Base-by-base conservation (phyloP, 2,888 invertebrate species). In the Venusia cambrica region DNA sequence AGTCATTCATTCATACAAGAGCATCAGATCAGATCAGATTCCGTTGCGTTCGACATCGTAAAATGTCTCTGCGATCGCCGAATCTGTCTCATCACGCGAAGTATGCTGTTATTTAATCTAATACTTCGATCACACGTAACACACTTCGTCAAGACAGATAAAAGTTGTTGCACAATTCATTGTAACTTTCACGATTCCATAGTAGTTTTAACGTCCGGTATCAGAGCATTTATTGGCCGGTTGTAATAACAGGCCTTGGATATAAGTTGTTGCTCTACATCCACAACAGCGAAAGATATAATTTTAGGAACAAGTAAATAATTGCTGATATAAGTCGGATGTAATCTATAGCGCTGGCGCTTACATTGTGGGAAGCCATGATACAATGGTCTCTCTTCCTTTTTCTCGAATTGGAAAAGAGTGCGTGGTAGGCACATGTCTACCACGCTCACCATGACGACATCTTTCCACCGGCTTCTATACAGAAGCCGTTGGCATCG, bases 41-140 rank as follows among this genome's bases (percentile, higher is more conserved):
- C 61, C 59, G 63, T 67, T 69, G 58, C 61, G 59, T 62, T 65
- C 14, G 12, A 26, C 32, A 29, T 33, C 13, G 9, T 32, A 34
- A 33, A 25, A 17, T 51, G 52, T 54, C 50, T 57, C 41, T 30
- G n/a, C 10, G 5, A 30, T 26, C 27, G 37, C 36, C 48, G 47
- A 60, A 62, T 63, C 54, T 58, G 57, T 61, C 57, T 51, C 53
- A 48, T 57, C 73, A 73, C 65, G 74, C 73, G 50, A 68, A 34
- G 42, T 45, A 43, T 25, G 42, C 45, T 53, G 52, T 35, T 35
- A 25, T 27, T 39, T 25, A 16, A 39, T 33, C 38, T 24, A 15
- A 35, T 34, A 64, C 55, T 46, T 45, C 39, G 18, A 45, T 45
- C 45, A 54, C 59, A 69, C 56, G 66, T 71, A 63, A 70, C 54